Percentiles rank a stretch among this genome's conserved stretches.
Evolutionary conservation across 2,888 invertebrate genomes (phyloP).

Genomic region (Alviniconcha strummeri): DNA sequence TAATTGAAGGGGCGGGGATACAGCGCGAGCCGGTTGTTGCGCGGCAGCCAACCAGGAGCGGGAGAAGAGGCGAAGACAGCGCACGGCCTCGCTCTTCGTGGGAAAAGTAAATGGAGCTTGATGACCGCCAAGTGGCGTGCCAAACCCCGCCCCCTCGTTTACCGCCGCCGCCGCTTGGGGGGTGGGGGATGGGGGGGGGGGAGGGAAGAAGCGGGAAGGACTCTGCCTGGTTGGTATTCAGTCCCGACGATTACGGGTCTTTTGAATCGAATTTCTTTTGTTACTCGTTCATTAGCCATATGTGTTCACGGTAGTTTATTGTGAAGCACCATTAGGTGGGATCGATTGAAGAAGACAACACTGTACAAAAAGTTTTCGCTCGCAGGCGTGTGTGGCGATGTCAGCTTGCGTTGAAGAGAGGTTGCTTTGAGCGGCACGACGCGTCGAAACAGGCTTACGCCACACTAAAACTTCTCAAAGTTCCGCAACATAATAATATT

Average conservation of each 20-base stretch:
- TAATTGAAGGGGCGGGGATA: constrained; percentile 16
- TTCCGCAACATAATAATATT: too few species aligned
- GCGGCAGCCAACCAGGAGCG: constrained; percentile 21
- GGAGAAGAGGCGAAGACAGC: background rate
- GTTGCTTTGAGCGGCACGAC: too few species aligned
- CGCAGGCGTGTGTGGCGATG: too few species aligned
- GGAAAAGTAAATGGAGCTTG: constrained; percentile 15
- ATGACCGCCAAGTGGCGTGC: constrained; percentile 30
- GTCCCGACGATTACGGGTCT: constrained; percentile 22
- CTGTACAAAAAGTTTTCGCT: too few species aligned
- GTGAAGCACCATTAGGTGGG: background rate
- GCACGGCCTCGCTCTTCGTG: constrained; percentile 5
- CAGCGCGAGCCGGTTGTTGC: background rate
- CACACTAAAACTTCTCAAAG: too few species aligned
- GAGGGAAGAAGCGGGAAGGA: too few species aligned
- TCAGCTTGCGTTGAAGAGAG: too few species aligned
- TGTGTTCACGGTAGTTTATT: background rate
- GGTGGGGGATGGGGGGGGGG: background rate
- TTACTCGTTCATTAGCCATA: constrained; percentile 19
- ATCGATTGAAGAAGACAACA: constrained; percentile 2
- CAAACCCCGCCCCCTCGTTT: constrained; percentile 30
- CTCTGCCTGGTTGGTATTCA: background rate
- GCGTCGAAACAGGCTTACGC: too few species aligned
- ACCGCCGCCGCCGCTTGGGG: background rate
- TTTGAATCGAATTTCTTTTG: constrained; percentile 10